These are phyloP conservation scores for Astyanax mexicanus DNA, from an alignment of 2,797 vertebrate genomes.

Conservation along the genomic window DNA sequence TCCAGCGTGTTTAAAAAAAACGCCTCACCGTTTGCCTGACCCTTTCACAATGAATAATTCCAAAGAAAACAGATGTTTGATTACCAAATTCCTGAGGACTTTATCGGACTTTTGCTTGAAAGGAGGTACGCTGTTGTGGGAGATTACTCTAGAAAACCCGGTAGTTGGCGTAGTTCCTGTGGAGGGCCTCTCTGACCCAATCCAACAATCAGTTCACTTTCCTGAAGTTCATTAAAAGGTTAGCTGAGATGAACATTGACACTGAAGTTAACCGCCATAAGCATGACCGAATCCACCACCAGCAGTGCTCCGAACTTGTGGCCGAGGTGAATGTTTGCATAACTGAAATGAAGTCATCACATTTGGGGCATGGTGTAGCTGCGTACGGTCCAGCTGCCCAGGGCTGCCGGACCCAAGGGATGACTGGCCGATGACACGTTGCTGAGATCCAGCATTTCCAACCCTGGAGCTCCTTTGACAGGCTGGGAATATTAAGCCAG, in stretches of 20 bases:
- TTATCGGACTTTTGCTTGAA: constrained; percentile 52
- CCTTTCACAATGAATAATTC: constrained; percentile 49
- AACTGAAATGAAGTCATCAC: constrained; percentile 69
- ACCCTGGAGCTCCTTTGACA: constrained; percentile 53
- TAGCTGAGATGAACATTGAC: constrained; percentile 58
- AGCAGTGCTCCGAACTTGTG: constrained; percentile 49
- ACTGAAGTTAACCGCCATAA: constrained; percentile 62
- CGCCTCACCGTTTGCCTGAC: constrained; percentile 71
- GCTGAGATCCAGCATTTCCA: constrained; percentile 57
- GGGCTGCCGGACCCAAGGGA: constrained; percentile 55
- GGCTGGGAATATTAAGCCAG: constrained; percentile 49
- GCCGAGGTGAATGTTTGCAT: constrained; percentile 63
- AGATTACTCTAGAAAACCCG: constrained; percentile 46
- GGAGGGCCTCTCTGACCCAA: constrained; percentile 21
- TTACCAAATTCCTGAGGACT: constrained; percentile 54
- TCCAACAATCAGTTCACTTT: constrained; percentile 56
- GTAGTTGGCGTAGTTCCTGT: constrained; percentile 33
- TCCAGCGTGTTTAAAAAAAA: constrained; percentile 53
- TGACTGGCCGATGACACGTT: constrained; percentile 66
- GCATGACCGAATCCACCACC: constrained; percentile 63
- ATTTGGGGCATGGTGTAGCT: constrained; percentile 54
- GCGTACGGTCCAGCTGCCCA: constrained; percentile 58
- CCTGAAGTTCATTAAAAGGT: constrained; percentile 56
- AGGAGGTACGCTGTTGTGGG: constrained; percentile 40
- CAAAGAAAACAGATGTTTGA: constrained; percentile 49